Base-by-base conservation (phyloP, 2,797 vertebrate species). In the Oreortyx pictus region DNA sequence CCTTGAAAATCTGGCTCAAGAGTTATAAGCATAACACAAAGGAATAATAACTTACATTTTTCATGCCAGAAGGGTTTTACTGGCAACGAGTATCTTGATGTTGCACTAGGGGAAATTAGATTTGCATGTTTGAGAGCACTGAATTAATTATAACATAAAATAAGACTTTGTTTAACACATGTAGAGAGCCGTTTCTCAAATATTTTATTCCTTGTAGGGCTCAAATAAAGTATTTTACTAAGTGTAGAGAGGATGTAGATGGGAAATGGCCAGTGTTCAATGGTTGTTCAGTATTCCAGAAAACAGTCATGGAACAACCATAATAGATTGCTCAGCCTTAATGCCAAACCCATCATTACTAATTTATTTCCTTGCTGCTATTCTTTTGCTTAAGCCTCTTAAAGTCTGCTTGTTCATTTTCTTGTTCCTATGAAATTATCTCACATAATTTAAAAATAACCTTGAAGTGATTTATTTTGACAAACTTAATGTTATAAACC, bases 111-210 rank as follows among this genome's bases (percentile, higher is more conserved):
- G 90, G 73, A 87, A 90, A 92, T 89, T 62, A 72, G 80, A 92
- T 93, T 93, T 96, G 89, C 79, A 90, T 94, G 73, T 95, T 93
- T 92, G 86, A 89, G 76, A 88, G 73, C 46, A 60, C 50, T 87
- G 84, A 94, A 95, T 94, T 92, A 94, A 92, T 94, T 89, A 82
- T 75, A 86, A 74, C 61, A 56, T 86, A 88, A 95, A 90, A 92
- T 84, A 94, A 89, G 81, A 82, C 79, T 82, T 94, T 90, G 90
- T 93, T 94, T 89, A 93, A 95, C 88, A 73, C 87, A 70, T 46
- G 80, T 94, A 82, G 93, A 92, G 59, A 90, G 81, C 82, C 78
- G 93, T 39, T 87, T 94, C 39, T 94, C 79, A 84, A 78, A 78
- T 83, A 77, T 31, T 7, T 87, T 94, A 81, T 90, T 94, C 54